phyloP scores from a whole-genome alignment of 2,797 vertebrate genomes.

The Bucorvus abyssinicus region DNA sequence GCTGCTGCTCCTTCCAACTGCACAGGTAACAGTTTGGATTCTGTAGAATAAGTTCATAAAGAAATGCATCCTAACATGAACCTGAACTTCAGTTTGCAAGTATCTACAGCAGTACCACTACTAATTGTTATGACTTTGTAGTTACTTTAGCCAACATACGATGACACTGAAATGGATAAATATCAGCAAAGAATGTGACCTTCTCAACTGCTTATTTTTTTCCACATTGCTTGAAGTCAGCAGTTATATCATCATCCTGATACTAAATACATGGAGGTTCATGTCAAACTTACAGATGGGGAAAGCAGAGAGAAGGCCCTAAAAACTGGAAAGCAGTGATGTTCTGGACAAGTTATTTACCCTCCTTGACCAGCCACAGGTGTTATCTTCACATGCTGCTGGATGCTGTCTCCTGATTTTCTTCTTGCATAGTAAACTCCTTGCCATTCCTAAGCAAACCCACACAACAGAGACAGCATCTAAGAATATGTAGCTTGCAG shows the following conservation, averaged over 20 bases:
- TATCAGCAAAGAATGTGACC: neutral
- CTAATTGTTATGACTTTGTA: neutral
- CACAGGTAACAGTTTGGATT: neutral
- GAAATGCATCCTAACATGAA: neutral
- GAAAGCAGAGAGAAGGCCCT: neutral
- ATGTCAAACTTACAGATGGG: neutral
- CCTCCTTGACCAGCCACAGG: constrained; percentile 94
- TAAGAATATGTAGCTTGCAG: neutral
- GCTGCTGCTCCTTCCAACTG: neutral
- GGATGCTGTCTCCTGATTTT: constrained; percentile 93
- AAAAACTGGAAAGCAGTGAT: neutral
- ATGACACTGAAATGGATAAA: neutral
- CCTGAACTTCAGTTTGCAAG: neutral
- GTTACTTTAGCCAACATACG: neutral
- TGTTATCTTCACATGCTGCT: constrained; percentile 92
- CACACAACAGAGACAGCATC: neutral
- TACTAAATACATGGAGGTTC: neutral
- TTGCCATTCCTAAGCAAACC: constrained; percentile 89
- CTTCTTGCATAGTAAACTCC: constrained; percentile 89
- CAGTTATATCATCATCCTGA: neutral
- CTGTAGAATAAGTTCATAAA: neutral
- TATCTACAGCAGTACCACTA: neutral
- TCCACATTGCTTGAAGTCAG: neutral
- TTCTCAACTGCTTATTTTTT: neutral
- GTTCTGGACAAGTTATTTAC: constrained; percentile 73